Evolutionary conservation across 2,888 invertebrate species (phyloP).

Genomic region (Atherix ibis): DNA sequence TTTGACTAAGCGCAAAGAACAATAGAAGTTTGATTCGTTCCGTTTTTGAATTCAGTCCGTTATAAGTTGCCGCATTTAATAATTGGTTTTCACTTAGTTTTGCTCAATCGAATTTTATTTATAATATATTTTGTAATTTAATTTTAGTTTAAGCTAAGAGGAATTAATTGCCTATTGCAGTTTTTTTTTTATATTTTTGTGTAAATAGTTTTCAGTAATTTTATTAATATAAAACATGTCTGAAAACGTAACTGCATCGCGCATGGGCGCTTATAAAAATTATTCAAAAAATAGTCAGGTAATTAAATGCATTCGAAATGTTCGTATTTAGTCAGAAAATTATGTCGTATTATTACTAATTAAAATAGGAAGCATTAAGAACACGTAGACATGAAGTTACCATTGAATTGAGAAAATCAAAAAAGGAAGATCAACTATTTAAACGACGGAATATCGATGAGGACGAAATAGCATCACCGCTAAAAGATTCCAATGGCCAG

Average conservation of each 20-base stretch:
- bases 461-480: conserved; percentile 34
- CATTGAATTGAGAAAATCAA: conserved; percentile 81
- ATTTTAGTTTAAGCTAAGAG: too few relatives aligned
- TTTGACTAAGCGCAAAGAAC: too few relatives aligned
- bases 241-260: conserved; percentile 31
- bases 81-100: too few relatives aligned
- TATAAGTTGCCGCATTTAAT: too few relatives aligned
- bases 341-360: conserved; percentile 9
- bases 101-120: too few relatives aligned
- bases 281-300: conserved; percentile 59
- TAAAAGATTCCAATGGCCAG: conserved; percentile 35
- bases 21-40: too few relatives aligned
- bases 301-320: conserved; percentile 19
- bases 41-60: too few relatives aligned
- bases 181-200: too few relatives aligned
- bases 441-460: conserved; percentile 73
- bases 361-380: conserved; percentile 53
- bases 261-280: conserved; percentile 63
- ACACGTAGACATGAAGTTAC: conserved; percentile 77
- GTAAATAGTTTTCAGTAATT: too few relatives aligned
- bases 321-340: background rate
- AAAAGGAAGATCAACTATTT: conserved; percentile 82
- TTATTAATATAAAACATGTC: too few relatives aligned
- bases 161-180: too few relatives aligned
- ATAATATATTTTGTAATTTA: too few relatives aligned